Evolutionary conservation across 2,797 vertebrate species (phyloP).

Genomic region (Sphenodon punctatus): DNA sequence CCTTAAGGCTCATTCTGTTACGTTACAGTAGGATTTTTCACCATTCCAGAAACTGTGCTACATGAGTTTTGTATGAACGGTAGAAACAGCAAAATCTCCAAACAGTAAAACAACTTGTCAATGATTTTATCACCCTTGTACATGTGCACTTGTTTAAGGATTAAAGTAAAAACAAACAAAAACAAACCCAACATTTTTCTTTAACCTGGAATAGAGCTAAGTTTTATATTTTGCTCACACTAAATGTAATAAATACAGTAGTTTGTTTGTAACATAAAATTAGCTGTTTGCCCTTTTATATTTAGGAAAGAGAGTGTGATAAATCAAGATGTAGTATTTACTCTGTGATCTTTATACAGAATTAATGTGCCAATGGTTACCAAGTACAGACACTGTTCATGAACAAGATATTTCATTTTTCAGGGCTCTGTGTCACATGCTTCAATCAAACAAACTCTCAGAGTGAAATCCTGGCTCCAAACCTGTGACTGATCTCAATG

Average conservation of each 20-base stretch:
- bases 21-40: slow-evolving; percentile 64
- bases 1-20: slow-evolving; percentile 77
- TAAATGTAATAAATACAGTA: slow-evolving; percentile 21
- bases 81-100: slow-evolving; percentile 64
- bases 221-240: neutral
- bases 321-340: neutral
- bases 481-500: neutral
- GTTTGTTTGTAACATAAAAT: neutral
- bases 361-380: neutral
- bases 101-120: slow-evolving; percentile 46
- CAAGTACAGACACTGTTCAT: neutral
- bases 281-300: neutral
- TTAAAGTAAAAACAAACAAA: slow-evolving; percentile 33
- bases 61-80: slow-evolving; percentile 57
- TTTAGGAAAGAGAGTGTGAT: slow-evolving; percentile 23
- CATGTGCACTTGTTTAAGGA: slow-evolving; percentile 14
- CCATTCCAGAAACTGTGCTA: slow-evolving; percentile 70
- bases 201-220: slow-evolving; percentile 25
- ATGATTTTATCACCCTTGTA: slow-evolving; percentile 48
- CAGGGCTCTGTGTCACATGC: neutral
- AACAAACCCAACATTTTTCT: slow-evolving; percentile 17
- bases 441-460: slow-evolving; percentile 27
- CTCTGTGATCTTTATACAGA: neutral
- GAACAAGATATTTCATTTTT: neutral
- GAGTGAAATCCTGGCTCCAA: neutral